Conservation (phyloP, 2,113 vertebrate genomes). For the Malurus alboscapulatus region DNA sequence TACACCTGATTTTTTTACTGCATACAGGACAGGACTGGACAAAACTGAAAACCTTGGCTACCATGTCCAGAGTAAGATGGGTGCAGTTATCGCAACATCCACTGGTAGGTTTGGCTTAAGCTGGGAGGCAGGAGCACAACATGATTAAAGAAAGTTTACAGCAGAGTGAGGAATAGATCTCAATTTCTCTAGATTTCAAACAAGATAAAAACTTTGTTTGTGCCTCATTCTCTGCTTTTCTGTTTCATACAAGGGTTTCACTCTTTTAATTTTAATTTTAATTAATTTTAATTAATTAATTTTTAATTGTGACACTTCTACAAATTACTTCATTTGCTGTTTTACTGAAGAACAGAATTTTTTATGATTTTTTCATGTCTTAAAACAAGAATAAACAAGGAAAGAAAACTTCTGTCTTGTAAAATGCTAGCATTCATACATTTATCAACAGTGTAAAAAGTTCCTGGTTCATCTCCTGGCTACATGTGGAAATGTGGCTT, state of each 20-base stretch:
- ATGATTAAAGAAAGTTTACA: neutral
- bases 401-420: neutral
- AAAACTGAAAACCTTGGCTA: neutral
- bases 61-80: neutral
- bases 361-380: neutral
- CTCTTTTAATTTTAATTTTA: neutral
- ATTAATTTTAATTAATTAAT: too few relatives aligned
- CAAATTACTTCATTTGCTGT: neutral
- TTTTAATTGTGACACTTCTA: neutral
- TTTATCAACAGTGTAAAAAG: neutral
- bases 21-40: neutral
- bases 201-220: neutral
- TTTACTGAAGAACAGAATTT: neutral
- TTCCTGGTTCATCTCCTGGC: neutral
- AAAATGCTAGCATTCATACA: neutral
- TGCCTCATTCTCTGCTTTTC: neutral
- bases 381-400: neutral
- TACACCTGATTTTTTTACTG: neutral
- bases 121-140: neutral
- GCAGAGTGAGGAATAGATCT: neutral
- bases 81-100: too few relatives aligned
- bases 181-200: neutral
- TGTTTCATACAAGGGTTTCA: neutral
- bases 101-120: neutral
- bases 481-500: neutral